Percentiles rank a stretch among this genome's conserved stretches.
These are phyloP conservation scores for Silurus meridionalis DNA, from an alignment of 2,113 vertebrate genomes.

Conservation along the genomic window DNA sequence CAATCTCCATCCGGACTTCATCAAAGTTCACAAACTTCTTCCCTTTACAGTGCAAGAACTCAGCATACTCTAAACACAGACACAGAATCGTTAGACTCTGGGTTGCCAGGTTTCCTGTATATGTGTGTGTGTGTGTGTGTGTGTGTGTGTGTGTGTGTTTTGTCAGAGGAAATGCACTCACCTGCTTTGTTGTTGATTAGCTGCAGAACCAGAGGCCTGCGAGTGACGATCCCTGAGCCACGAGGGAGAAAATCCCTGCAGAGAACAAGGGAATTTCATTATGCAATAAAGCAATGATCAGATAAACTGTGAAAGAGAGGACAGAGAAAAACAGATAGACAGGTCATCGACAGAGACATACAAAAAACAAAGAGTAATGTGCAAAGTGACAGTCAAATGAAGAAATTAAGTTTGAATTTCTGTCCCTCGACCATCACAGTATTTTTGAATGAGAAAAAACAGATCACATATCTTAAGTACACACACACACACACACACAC, in stretches of 20 bases:
- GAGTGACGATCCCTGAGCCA: slow-evolving; percentile 93
- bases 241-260: slow-evolving; percentile 94
- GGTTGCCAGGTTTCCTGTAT: no score
- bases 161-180: slow-evolving; percentile 56
- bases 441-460: slow-evolving; percentile 31
- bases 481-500: slow-evolving; percentile 9
- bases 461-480: slow-evolving; percentile 4
- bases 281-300: background rate
- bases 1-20: slow-evolving; percentile 91
- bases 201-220: slow-evolving; percentile 93
- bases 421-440: slow-evolving; percentile 5
- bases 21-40: slow-evolving; percentile 97
- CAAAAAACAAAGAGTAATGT: background rate
- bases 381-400: background rate
- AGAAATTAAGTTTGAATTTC: slow-evolving; percentile 52
- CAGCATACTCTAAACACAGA: slow-evolving; percentile 83
- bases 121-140: background rate
- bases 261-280: background rate
- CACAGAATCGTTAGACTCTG: background rate
- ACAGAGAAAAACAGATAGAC: background rate
- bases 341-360: background rate
- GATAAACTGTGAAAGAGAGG: slow-evolving; percentile 83
- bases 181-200: slow-evolving; percentile 96
- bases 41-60: slow-evolving; percentile 95
- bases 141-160: background rate